phyloP scores from a whole-genome alignment of 2,888 invertebrate genomes.

The Drosophila macrospina region DNA sequence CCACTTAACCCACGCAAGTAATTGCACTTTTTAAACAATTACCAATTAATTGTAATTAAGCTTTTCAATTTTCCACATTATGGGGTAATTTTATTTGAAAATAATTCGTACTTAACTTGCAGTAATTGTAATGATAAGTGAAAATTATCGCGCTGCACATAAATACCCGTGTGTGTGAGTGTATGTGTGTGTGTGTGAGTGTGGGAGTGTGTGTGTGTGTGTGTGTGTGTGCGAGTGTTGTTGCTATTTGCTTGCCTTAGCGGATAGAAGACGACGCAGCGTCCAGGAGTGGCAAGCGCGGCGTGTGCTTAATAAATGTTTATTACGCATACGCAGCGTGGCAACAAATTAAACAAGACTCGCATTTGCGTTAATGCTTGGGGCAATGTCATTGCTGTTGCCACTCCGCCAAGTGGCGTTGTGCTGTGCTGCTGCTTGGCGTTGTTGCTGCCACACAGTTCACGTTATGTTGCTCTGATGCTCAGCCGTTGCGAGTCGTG shows the following conservation, averaged over 20 bases:
- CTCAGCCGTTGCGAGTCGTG: constrained; percentile 9
- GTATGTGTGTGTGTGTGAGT: background rate
- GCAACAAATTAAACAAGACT: constrained; percentile 60
- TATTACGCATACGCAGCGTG: constrained; percentile 59
- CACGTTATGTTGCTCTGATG: constrained; percentile 17
- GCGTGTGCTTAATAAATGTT: constrained; percentile 49
- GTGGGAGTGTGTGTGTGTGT: background rate
- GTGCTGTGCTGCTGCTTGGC: constrained; percentile 4
- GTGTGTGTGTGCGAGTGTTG: background rate
- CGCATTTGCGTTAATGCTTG: constrained; percentile 45
- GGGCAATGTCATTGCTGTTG: constrained; percentile 31
- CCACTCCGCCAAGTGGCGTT: constrained; percentile 1
- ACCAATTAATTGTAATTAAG: constrained; percentile 10
- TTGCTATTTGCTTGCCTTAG: constrained; percentile 3
- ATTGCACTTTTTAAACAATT: constrained; percentile 9
- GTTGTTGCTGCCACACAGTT: constrained; percentile 15
- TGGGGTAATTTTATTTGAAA: constrained; percentile 15
- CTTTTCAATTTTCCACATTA: constrained; percentile 17
- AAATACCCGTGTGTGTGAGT: background rate
- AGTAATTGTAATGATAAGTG: constrained; percentile 23
- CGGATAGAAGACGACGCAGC: background rate
- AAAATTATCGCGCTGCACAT: constrained; percentile 13
- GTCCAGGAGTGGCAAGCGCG: constrained; percentile 13
- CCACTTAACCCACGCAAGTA: background rate
- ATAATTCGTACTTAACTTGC: constrained; percentile 21